phyloP scores from a whole-genome alignment of 2,797 vertebrate genomes.

The Crocodylus rhombifer region DNA sequence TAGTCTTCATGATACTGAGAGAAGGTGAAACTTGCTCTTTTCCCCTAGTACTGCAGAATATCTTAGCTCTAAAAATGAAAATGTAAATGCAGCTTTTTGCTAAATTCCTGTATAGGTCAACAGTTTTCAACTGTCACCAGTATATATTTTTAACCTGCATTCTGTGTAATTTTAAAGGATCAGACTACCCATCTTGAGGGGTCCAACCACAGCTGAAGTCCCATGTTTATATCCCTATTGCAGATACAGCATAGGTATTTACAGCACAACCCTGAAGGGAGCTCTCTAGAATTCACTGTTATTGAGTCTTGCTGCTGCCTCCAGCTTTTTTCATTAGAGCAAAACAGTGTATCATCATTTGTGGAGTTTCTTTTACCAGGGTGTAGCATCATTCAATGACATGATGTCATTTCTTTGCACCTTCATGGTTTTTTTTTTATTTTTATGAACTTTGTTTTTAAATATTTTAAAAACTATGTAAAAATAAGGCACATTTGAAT shows the following conservation, averaged over 20 bases:
- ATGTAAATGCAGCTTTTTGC: constrained; percentile 21
- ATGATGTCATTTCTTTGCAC: not conserved
- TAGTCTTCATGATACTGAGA: not conserved
- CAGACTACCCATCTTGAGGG: constrained; percentile 5
- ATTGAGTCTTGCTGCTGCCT: constrained; percentile 26
- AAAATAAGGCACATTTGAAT: not conserved
- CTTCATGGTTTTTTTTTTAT: not conserved
- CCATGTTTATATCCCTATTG: constrained; percentile 14
- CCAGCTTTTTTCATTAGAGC: constrained; percentile 31
- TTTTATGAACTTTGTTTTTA: constrained; percentile 22
- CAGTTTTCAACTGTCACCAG: not conserved
- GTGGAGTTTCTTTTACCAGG: constrained; percentile 14
- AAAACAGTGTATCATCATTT: constrained; percentile 12
- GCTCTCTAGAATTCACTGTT: not conserved
- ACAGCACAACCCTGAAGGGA: constrained; percentile 11
- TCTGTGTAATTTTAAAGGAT: constrained; percentile 25
- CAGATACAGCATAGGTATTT: constrained; percentile 25
- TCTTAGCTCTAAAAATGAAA: accelerated
- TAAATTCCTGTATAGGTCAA: not conserved
- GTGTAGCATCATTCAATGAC: not conserved
- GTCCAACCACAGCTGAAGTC: constrained; percentile 1
- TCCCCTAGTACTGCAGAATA: not conserved
- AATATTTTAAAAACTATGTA: constrained; percentile 1
- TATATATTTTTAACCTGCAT: constrained; percentile 38
- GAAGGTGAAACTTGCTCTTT: constrained; percentile 4